Percentiles rank a stretch among this genome's conserved stretches.
Evolutionary conservation across 53 echinoderm and acorn worm genomes (phyloP).

Genomic region (Zoroaster sp.): DNA sequence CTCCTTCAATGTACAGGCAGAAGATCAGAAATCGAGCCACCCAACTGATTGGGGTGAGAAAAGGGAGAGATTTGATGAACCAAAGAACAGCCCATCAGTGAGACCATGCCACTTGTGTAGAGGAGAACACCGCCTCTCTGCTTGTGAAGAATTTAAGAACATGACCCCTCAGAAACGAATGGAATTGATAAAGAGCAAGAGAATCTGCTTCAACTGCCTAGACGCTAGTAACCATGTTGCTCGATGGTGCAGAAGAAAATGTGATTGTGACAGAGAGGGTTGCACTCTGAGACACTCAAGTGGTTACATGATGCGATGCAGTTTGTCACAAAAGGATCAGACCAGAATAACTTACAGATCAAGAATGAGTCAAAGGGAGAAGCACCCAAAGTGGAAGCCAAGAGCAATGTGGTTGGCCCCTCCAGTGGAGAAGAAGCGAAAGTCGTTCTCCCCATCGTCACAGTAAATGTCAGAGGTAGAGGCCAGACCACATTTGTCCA

Average conservation of each 20-base stretch:
- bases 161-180: slow-evolving; percentile 33
- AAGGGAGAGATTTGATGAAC: not conserved
- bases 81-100: not conserved
- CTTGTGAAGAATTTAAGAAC: slow-evolving; percentile 25
- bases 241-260: not conserved
- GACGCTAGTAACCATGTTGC: not conserved
- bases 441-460: slow-evolving; percentile 22
- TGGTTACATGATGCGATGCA: slow-evolving; percentile 36
- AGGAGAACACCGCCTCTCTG: slow-evolving; percentile 1
- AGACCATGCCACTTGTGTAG: not conserved
- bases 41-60: not conserved
- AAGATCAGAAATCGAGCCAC: no score
- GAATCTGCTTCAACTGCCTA: slow-evolving; percentile 47
- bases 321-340: not conserved
- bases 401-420: slow-evolving; percentile 32
- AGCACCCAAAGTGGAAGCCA: not conserved
- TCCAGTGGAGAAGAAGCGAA: not conserved
- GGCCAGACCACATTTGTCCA: slow-evolving; percentile 14
- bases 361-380: not conserved
- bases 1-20: not conserved
- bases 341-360: not conserved
- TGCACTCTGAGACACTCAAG: not conserved
- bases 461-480: slow-evolving; percentile 43
- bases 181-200: slow-evolving; percentile 37
- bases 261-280: slow-evolving; percentile 11